Conservation (phyloP, 2,888 invertebrate genomes). For the Branchinecta sandiegonensis region DNA sequence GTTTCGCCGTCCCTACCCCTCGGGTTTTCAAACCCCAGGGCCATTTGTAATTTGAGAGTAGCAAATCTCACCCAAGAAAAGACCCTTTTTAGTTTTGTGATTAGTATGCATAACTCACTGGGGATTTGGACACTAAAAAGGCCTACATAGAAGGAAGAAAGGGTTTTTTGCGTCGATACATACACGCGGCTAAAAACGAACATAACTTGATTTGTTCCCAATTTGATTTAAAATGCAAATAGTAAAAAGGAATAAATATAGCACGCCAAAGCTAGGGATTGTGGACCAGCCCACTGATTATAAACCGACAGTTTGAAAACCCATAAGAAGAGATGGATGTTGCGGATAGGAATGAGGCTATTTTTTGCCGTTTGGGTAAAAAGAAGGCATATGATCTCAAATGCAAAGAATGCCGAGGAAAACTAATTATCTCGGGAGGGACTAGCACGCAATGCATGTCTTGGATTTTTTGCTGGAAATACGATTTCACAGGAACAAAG, state of each 20-base stretch:
- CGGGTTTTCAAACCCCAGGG: neutral
- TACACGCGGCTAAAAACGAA: neutral
- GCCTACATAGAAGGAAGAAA: neutral
- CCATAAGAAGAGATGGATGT: too few species aligned
- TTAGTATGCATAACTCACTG: constrained; percentile 12
- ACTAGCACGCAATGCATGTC: too few species aligned
- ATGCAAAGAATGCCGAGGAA: too few species aligned
- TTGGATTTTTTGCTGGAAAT: too few species aligned
- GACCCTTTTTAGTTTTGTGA: constrained; percentile 9
- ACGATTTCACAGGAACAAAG: too few species aligned
- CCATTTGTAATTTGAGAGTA: neutral
- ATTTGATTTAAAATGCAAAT: constrained; percentile 12
- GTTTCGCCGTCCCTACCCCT: constrained; percentile 5
- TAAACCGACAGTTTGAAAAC: too few species aligned
- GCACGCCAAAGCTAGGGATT: too few species aligned
- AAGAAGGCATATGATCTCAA: too few species aligned
- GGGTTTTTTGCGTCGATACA: constrained; percentile 12
- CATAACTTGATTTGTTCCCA: neutral
- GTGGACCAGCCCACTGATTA: too few species aligned
- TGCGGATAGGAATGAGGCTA: too few species aligned
- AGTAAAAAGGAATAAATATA: neutral
- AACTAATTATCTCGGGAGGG: too few species aligned
- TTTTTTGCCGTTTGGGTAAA: too few species aligned
- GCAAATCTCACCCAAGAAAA: neutral
- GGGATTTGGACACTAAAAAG: neutral